These are phyloP conservation scores for Pyrocephalus nanus DNA, from an alignment of 2,797 vertebrate genomes.

Conservation along the genomic window DNA sequence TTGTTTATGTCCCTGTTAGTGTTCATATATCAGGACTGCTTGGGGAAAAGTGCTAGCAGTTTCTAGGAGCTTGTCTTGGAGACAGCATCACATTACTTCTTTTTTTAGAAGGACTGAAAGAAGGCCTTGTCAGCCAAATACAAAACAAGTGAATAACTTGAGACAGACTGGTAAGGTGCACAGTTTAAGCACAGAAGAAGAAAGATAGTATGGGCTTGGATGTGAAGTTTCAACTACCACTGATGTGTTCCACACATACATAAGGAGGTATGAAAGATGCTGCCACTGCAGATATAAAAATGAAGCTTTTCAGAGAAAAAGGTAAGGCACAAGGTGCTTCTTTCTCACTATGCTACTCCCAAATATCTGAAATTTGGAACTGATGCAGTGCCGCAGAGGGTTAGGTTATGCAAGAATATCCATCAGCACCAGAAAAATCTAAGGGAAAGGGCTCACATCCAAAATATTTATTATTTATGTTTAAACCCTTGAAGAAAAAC, in stretches of 20 bases:
- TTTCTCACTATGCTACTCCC: neutral
- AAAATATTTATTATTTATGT: neutral
- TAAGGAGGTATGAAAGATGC: neutral
- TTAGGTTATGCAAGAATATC: neutral
- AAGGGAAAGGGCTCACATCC: neutral
- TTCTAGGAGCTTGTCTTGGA: neutral
- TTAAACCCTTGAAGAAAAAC: neutral
- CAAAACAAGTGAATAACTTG: neutral
- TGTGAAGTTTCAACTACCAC: neutral
- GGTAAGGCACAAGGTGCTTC: neutral
- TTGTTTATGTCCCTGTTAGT: neutral
- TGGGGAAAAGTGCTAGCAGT: neutral
- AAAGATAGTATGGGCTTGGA: neutral
- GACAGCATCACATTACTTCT: neutral
- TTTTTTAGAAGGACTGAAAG: neutral
- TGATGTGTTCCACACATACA: fast-evolving
- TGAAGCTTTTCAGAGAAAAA: neutral
- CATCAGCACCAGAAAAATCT: neutral
- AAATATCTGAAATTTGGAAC: neutral
- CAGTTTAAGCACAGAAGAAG: neutral
- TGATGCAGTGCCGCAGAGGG: neutral
- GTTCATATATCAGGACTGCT: neutral
- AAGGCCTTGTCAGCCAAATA: neutral
- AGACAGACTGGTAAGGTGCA: neutral
- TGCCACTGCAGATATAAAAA: neutral